Conservation (phyloP, 2,888 invertebrate species). For the Aethes cnicana region DNA sequence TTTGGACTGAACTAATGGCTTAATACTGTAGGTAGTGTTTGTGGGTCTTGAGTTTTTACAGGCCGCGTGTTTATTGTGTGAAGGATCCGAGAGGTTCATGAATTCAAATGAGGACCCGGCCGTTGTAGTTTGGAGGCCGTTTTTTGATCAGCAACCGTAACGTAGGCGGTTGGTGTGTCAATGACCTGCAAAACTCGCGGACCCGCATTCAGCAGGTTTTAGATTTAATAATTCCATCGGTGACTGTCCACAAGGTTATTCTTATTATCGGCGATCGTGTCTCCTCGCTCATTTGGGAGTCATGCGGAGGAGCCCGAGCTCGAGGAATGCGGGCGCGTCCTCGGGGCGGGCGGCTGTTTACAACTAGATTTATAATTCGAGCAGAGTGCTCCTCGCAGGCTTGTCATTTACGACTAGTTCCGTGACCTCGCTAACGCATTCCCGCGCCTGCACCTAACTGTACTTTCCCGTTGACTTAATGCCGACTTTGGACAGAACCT, state of each 20-base stretch:
- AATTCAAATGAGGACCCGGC: constrained; percentile 26
- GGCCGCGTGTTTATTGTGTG: constrained; percentile 17
- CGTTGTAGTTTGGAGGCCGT: constrained; percentile 37
- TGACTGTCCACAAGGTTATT: constrained; percentile 18
- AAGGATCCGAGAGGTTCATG: constrained; percentile 19
- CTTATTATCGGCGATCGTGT: not conserved
- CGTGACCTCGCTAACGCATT: constrained; percentile 83
- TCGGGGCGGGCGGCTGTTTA: constrained; percentile 36
- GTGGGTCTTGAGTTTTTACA: constrained; percentile 27
- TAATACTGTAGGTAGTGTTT: constrained; percentile 41
- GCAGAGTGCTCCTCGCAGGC: constrained; percentile 70
- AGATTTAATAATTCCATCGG: constrained; percentile 48
- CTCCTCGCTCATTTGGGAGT: constrained; percentile 19
- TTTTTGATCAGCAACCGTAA: constrained; percentile 63
- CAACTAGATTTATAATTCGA: constrained; percentile 50
- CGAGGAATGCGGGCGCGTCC: constrained; percentile 28
- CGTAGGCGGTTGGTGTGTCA: constrained; percentile 78
- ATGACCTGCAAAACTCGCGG: constrained; percentile 79
- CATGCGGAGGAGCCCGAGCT: not conserved
- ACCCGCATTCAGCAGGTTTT: constrained; percentile 76
- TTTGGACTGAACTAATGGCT: constrained; percentile 62
- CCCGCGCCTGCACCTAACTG: constrained; percentile 82
- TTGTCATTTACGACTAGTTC: constrained; percentile 82
- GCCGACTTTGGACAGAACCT: constrained; percentile 79
- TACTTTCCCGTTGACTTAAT: constrained; percentile 82